Evolutionary conservation across 1,140 invertebrate genomes (phyloP).

Genomic region (Drosophila nannoptera): DNA sequence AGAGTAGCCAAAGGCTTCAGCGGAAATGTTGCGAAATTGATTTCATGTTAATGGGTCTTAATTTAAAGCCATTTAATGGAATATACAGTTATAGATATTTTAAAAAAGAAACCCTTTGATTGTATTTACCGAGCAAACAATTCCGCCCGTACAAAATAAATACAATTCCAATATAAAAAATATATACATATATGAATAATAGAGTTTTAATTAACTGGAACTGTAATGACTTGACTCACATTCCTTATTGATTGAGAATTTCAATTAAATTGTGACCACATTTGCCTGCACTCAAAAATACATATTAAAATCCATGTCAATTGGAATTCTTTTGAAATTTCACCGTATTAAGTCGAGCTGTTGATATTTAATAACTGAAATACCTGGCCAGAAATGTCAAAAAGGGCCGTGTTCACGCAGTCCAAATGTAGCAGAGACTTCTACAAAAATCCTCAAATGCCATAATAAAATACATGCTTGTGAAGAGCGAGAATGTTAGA

Average conservation of each 20-base stretch:
- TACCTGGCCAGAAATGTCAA: slow-evolving; percentile 44
- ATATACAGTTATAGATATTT: no score
- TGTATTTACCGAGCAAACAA: no score
- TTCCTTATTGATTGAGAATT: no score
- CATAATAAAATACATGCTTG: slow-evolving; percentile 69
- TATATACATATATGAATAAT: neutral
- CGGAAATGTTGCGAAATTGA: no score
- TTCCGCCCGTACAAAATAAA: neutral
- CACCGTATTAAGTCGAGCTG: neutral
- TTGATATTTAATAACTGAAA: slow-evolving; percentile 2
- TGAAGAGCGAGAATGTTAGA: slow-evolving; percentile 2
- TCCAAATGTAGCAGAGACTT: slow-evolving; percentile 58
- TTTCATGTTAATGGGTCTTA: no score
- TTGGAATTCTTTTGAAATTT: neutral
- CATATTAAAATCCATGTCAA: no score
- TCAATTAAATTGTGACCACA: no score
- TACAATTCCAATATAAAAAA: neutral
- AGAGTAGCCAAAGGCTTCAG: no score
- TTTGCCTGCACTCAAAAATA: no score
- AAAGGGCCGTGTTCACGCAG: slow-evolving; percentile 48
- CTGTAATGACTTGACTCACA: neutral
- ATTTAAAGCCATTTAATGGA: no score
- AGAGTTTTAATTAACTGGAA: neutral
- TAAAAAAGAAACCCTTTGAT: no score
- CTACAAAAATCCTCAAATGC: slow-evolving; percentile 71